Conservation (phyloP, 2,797 vertebrate genomes). For the Mormyrops attenuatus region DNA sequence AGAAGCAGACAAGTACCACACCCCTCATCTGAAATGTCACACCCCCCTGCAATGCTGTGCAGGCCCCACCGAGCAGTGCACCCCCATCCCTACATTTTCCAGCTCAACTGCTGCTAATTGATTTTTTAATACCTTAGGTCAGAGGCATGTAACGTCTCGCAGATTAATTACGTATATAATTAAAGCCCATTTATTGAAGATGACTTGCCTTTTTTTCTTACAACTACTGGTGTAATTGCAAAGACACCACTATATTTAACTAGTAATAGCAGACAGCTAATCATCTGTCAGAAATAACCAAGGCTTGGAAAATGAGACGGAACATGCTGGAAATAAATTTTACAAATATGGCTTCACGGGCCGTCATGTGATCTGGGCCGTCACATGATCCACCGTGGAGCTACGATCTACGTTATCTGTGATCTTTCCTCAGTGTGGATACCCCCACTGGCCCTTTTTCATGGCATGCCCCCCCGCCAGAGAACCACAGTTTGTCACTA, state of each 20-base stretch:
- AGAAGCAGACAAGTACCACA: not conserved
- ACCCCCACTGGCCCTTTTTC: not conserved
- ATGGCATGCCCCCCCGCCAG: not conserved
- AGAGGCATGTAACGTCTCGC: not conserved
- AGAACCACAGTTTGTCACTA: not conserved
- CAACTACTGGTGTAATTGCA: conserved; percentile 1
- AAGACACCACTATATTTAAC: not conserved
- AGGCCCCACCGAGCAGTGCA: not conserved
- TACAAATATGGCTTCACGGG: not conserved
- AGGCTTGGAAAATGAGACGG: not conserved
- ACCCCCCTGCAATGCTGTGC: not conserved
- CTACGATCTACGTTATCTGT: not conserved
- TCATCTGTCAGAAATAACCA: not conserved
- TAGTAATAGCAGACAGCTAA: not conserved
- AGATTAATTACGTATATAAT: conserved; percentile 15
- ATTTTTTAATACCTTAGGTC: not conserved
- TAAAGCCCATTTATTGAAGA: conserved; percentile 8
- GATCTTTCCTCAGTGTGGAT: not conserved
- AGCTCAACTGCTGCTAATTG: not conserved
- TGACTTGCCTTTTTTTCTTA: not conserved
- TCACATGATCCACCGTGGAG: not conserved
- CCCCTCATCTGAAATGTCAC: not conserved
- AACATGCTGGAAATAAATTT: not conserved
- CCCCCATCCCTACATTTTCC: not conserved
- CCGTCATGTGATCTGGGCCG: not conserved